Evolutionary conservation across 1,140 invertebrate genomes (phyloP).

Genomic region (Chelonus insularis): DNA sequence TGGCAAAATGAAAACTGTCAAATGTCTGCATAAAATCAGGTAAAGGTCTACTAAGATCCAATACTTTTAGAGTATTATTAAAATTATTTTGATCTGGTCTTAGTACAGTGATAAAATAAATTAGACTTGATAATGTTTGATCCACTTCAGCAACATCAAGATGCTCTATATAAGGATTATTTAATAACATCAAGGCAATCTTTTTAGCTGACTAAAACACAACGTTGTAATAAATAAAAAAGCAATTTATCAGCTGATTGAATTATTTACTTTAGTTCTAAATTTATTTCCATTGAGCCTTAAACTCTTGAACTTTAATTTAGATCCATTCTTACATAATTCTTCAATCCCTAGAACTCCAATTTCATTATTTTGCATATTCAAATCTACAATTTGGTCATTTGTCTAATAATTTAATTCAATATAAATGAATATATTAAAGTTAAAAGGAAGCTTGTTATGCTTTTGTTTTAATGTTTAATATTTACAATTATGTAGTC

Average conservation of each 20-base stretch:
- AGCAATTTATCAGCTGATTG: too few relatives aligned
- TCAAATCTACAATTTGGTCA: slow-evolving; percentile 58
- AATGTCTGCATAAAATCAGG: slow-evolving; percentile 49
- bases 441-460: too few relatives aligned
- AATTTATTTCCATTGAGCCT: slow-evolving; percentile 63
- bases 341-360: slow-evolving; percentile 47
- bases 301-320: slow-evolving; percentile 57
- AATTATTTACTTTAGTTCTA: slow-evolving; percentile 49
- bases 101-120: slow-evolving; percentile 55
- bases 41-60: slow-evolving; percentile 63
- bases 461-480: not conserved
- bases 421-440: not conserved
- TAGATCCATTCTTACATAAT: slow-evolving; percentile 47
- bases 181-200: slow-evolving; percentile 56
- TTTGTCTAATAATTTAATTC: slow-evolving; percentile 28
- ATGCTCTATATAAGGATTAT: slow-evolving; percentile 54
- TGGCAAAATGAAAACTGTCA: slow-evolving; percentile 43
- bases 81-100: too few relatives aligned
- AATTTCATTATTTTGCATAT: slow-evolving; percentile 62
- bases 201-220: slow-evolving; percentile 55
- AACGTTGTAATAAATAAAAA: too few relatives aligned
- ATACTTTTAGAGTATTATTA: slow-evolving; percentile 57
- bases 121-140: slow-evolving; percentile 59
- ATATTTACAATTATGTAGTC: slow-evolving; percentile 39
- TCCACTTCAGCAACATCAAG: slow-evolving; percentile 63